These are phyloP conservation scores for Apoderus coryli DNA, from an alignment of 2,888 invertebrate genomes.

Conservation along the genomic window DNA sequence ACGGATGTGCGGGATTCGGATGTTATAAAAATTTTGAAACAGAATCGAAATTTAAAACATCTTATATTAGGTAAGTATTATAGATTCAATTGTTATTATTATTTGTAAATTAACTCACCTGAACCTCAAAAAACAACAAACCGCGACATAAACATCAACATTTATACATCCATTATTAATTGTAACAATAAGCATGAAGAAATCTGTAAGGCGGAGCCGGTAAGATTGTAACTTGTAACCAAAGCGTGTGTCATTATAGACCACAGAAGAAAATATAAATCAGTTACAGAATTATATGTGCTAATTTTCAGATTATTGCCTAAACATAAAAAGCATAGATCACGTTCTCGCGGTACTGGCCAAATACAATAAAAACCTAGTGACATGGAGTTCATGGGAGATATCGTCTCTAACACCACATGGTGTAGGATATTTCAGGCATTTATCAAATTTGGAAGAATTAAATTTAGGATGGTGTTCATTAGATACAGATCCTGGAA, in stretches of 20 bases:
- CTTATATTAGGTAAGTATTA: constrained; percentile 51
- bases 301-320: constrained; percentile 46
- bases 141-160: no score
- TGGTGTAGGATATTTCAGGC: constrained; percentile 55
- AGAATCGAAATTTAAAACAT: constrained; percentile 55
- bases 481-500: constrained; percentile 47
- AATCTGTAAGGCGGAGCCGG: no score
- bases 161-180: no score
- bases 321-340: constrained; percentile 47
- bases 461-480: constrained; percentile 88
- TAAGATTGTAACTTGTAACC: no score
- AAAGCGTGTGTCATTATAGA: no score
- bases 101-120: no score
- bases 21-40: constrained; percentile 52
- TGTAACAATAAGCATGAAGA: no score
- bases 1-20: constrained; percentile 55
- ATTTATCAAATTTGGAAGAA: constrained; percentile 59
- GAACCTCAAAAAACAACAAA: no score
- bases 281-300: not conserved
- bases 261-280: no score
- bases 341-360: constrained; percentile 54
- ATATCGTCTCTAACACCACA: constrained; percentile 57
- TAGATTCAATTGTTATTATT: no score
- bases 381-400: constrained; percentile 80
- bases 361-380: constrained; percentile 47